Evolutionary conservation across 1,140 invertebrate species (phyloP).

Genomic region (Heliothis virescens): DNA sequence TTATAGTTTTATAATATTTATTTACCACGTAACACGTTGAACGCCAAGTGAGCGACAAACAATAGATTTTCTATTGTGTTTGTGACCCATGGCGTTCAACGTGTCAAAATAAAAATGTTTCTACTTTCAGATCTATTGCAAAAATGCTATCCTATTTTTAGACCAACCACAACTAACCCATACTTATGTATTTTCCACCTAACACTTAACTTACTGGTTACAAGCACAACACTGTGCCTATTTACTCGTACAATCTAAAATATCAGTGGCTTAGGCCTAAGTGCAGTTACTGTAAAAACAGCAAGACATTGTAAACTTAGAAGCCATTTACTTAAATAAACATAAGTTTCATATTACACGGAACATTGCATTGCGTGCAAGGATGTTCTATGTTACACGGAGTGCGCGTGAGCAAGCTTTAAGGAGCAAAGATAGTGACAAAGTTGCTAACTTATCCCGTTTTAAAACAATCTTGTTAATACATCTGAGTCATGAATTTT

Average conservation of each 20-base stretch:
- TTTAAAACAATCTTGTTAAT: constrained; percentile 1
- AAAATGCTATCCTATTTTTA: neutral
- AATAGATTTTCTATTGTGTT: no score
- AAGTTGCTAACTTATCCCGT: neutral
- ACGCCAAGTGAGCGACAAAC: no score
- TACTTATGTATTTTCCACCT: no score
- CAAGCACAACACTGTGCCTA: no score
- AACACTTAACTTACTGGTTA: no score
- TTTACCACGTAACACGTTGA: no score
- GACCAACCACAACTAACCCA: neutral
- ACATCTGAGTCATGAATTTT: neutral
- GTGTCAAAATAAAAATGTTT: no score
- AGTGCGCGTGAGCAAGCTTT: neutral
- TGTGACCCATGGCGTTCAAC: no score
- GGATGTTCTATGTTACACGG: constrained; percentile 8
- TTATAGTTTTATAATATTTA: no score
- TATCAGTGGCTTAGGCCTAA: neutral
- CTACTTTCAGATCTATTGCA: no score
- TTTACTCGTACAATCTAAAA: neutral
- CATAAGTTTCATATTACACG: constrained; percentile 16
- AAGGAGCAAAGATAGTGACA: neutral
- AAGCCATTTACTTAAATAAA: constrained; percentile 33
- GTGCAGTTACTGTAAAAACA: constrained; percentile 12
- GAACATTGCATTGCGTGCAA: constrained; percentile 19
- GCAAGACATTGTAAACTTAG: constrained; percentile 21